These are phyloP conservation scores for Upupa epops DNA, from an alignment of 2,113 vertebrate species.

Conservation along the genomic window DNA sequence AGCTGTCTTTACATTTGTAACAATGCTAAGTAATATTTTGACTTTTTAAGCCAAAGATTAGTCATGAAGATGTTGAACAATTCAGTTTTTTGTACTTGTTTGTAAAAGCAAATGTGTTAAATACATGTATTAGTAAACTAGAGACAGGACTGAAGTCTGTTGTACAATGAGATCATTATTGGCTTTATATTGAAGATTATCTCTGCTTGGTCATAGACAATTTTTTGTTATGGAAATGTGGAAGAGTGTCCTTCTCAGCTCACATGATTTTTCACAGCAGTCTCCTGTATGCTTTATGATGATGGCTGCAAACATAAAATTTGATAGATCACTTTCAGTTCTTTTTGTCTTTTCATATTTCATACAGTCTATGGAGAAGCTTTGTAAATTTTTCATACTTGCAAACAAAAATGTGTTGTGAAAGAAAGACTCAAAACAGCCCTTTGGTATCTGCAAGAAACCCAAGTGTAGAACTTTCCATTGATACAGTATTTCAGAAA, in stretches of 20 bases:
- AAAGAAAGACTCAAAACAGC: neutral
- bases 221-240: neutral
- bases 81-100: neutral
- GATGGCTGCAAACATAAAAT: slow-evolving; percentile 13
- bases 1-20: neutral
- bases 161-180: neutral
- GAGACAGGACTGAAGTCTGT: neutral
- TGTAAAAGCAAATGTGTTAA: neutral
- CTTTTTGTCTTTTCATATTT: slow-evolving; percentile 42
- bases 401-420: slow-evolving; percentile 12
- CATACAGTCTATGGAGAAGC: neutral
- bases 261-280: neutral
- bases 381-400: slow-evolving; percentile 45
- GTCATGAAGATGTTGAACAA: neutral
- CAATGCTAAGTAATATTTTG: neutral
- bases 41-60: neutral
- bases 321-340: slow-evolving; percentile 43
- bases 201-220: neutral
- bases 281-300: slow-evolving; percentile 6
- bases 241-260: neutral
- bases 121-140: neutral
- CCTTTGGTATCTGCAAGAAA: neutral
- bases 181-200: neutral
- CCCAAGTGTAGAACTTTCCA: neutral
- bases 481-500: slow-evolving; percentile 21